These are phyloP conservation scores for Rhinichthys osculus DNA, from an alignment of 2,797 vertebrate genomes.

Conservation along the genomic window DNA sequence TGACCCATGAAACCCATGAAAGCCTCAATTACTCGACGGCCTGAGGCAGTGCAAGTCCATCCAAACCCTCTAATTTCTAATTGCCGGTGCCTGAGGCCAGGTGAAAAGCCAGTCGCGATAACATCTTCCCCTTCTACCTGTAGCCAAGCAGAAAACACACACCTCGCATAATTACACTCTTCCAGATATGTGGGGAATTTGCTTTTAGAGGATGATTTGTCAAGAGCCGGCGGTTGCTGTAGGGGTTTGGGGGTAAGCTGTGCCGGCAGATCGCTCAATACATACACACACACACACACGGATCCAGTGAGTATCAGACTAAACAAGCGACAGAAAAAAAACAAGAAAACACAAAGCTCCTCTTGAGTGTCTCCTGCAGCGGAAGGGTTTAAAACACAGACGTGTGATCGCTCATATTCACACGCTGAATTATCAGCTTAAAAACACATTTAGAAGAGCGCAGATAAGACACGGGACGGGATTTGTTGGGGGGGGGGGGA, in stretches of 20 bases:
- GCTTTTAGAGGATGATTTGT: constrained; percentile 75
- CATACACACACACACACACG: constrained; percentile 58
- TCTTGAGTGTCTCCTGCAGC: constrained; percentile 57
- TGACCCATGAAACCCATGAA: constrained; percentile 84
- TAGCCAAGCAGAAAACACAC: constrained; percentile 76
- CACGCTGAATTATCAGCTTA: constrained; percentile 51
- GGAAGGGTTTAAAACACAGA: constrained; percentile 48
- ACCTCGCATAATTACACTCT: constrained; percentile 82
- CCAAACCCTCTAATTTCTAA: constrained; percentile 87
- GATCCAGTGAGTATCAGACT: constrained; percentile 58
- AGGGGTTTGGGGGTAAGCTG: constrained; percentile 41
- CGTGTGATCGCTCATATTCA: constrained; percentile 55
- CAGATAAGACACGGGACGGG: constrained; percentile 25
- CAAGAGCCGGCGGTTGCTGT: constrained; percentile 60
- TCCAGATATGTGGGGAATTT: constrained; percentile 82
- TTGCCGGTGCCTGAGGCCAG: constrained; percentile 85
- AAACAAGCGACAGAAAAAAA: constrained; percentile 2
- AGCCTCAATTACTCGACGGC: constrained; percentile 87
- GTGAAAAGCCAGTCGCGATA: constrained; percentile 89
- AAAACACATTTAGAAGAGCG: constrained; percentile 18
- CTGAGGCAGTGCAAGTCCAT: constrained; percentile 74
- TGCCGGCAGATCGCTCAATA: constrained; percentile 40
- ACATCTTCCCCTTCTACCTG: constrained; percentile 87
- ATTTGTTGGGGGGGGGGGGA: constrained; percentile 2
- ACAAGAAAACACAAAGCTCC: constrained; percentile 53